A percentile compares a stretch with the other conserved stretches of the same genome.
Evolutionary conservation across 2,113 vertebrate species (phyloP).

Genomic region (Entomyzon cyanotis): DNA sequence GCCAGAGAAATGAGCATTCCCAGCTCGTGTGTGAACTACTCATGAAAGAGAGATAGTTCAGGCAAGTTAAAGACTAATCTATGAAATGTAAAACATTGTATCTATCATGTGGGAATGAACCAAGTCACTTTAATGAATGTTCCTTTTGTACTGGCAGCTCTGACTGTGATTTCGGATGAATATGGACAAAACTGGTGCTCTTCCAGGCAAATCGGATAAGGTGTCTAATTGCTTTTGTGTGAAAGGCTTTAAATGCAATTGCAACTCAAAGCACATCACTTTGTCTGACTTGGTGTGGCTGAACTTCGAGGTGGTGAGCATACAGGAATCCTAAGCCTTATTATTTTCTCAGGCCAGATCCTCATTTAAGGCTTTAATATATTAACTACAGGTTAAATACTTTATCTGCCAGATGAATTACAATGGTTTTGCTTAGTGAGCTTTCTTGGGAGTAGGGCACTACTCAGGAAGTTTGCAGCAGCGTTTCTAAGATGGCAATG

Average conservation of each 20-base stretch:
- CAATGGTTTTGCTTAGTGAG: neutral
- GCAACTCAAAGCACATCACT: neutral
- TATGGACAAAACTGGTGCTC: neutral
- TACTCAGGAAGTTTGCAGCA: neutral
- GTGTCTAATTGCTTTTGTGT: neutral
- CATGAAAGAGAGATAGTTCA: neutral
- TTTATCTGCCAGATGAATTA: neutral
- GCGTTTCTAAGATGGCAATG: neutral
- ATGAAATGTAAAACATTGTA: neutral
- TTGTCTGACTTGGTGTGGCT: neutral
- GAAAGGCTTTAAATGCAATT: neutral
- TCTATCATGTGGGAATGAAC: neutral
- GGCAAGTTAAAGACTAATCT: neutral
- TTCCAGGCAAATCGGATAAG: neutral
- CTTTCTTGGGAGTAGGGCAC: neutral
- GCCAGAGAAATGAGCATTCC: neutral
- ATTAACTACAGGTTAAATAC: neutral
- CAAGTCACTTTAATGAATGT: neutral
- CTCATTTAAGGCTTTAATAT: neutral
- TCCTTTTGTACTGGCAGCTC: neutral
- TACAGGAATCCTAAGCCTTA: neutral
- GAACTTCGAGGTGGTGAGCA: neutral
- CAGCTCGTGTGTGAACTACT: neutral
- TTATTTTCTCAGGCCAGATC: neutral
- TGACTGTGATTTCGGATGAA: neutral